Evolutionary conservation across 2,888 invertebrate genomes (phyloP).

Genomic region (Tromatobia lineatoria): DNA sequence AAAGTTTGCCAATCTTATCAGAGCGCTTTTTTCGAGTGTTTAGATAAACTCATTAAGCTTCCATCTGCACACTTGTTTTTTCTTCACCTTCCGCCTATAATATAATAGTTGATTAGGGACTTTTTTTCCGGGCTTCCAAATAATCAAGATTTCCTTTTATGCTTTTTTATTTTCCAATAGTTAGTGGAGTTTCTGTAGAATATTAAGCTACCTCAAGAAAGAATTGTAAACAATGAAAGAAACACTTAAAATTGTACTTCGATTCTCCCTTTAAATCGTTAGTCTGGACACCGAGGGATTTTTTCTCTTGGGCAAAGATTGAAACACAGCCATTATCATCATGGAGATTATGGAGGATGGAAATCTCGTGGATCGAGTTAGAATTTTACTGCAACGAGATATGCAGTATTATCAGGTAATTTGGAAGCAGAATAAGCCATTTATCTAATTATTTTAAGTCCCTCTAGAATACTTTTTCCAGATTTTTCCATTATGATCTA

Average conservation of each 20-base stretch:
- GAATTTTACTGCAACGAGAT: slow-evolving; percentile 93
- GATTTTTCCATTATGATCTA: no score
- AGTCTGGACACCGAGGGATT: not conserved
- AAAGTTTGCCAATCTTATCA: slow-evolving; percentile 7
- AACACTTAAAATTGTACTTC: not conserved
- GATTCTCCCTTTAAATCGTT: not conserved
- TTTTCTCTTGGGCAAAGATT: slow-evolving; percentile 27
- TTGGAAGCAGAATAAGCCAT: not conserved
- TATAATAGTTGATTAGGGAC: no score
- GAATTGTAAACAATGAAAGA: not conserved
- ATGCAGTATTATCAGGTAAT: slow-evolving; percentile 93
- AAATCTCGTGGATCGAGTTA: slow-evolving; percentile 94
- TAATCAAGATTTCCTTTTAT: no score
- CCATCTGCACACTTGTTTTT: not conserved
- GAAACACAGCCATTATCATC: slow-evolving; percentile 58
- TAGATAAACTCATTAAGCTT: not conserved
- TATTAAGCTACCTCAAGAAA: no score
- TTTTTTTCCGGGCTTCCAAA: no score
- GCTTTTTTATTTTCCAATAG: no score
- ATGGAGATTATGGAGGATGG: slow-evolving; percentile 97
- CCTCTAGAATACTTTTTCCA: no score
- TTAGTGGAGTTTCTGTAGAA: no score
- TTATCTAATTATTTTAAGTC: not conserved
- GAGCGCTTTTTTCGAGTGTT: not conserved
- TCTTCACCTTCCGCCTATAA: not conserved